Evolutionary conservation across 2,888 invertebrate species (phyloP).

Genomic region (Amblyjoppa fuscipennis): DNA sequence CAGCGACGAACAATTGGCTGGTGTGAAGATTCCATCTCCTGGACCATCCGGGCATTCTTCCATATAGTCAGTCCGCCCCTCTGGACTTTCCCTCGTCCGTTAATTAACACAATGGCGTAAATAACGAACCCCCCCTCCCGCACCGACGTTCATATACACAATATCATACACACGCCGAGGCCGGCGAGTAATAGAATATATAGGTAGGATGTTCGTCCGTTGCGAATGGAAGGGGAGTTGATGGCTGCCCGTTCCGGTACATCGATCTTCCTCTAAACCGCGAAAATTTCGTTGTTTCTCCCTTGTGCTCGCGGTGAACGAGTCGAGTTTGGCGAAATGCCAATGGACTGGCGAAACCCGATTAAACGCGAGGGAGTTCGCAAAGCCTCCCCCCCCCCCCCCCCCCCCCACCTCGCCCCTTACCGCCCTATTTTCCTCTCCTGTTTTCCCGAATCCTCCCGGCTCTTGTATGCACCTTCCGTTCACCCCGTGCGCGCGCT

Average conservation of each 20-base stretch:
- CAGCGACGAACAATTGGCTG: background rate
- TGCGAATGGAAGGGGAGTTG: slow-evolving; percentile 29
- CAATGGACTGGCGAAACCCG: slow-evolving; percentile 71
- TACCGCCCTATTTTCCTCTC: slow-evolving; percentile 10
- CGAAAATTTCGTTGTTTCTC: slow-evolving; percentile 73
- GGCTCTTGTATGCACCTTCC: slow-evolving; percentile 29
- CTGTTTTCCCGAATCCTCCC: slow-evolving; percentile 38
- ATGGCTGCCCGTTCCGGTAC: slow-evolving; percentile 62
- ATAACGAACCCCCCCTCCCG: slow-evolving; percentile 52
- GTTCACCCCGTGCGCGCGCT: slow-evolving; percentile 38
- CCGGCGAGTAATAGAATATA: slow-evolving; percentile 43
- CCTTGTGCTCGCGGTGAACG: slow-evolving; percentile 49
- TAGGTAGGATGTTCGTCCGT: slow-evolving; percentile 35
- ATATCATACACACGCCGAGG: slow-evolving; percentile 27
- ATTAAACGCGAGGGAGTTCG: slow-evolving; percentile 66
- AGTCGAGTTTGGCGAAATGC: slow-evolving; percentile 69
- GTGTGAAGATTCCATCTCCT: slow-evolving; percentile 1
- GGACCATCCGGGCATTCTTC: slow-evolving; percentile 19
- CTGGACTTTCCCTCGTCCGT: slow-evolving; percentile 48
- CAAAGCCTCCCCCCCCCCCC: slow-evolving; percentile 10
- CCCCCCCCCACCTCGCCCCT: background rate
- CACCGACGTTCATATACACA: slow-evolving; percentile 7
- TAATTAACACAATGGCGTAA: slow-evolving; percentile 66
- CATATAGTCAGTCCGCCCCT: slow-evolving; percentile 14
- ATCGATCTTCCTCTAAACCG: slow-evolving; percentile 69